Evolutionary conservation across 2,888 invertebrate genomes (phyloP).

Genomic region (Gastracanthus pulcherrimus): DNA sequence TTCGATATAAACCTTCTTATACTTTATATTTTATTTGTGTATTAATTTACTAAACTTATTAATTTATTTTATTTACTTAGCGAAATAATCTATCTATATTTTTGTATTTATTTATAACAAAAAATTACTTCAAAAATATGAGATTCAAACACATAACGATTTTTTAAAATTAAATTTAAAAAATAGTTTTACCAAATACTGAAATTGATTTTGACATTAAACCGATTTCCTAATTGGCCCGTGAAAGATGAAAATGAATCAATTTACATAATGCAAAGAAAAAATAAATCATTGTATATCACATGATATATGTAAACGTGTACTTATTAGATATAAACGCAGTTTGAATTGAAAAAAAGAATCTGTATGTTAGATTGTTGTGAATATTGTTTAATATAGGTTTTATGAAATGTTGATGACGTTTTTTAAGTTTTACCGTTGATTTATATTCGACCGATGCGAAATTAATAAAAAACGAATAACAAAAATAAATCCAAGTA

Average conservation of each 20-base stretch:
- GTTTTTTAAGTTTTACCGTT: conserved; percentile 66
- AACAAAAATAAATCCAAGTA: not conserved
- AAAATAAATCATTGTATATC: conserved; percentile 8
- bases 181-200: no score
- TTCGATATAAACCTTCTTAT: no score
- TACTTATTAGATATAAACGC: conserved; percentile 28
- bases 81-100: no score
- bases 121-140: no score
- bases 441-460: conserved; percentile 59
- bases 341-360: conserved; percentile 14
- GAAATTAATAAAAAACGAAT: not conserved
- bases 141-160: no score
- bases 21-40: no score
- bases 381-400: conserved; percentile 74
- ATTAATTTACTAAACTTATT: no score
- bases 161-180: no score
- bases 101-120: no score
- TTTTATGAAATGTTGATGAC: conserved; percentile 72
- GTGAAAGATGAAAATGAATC: not conserved
- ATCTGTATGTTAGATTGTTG: conserved; percentile 72
- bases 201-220: no score
- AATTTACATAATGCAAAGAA: not conserved
- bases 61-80: no score
- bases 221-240: not conserved
- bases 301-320: conserved; percentile 23